Evolutionary conservation across 2,113 vertebrate genomes (phyloP).

Genomic region (Passer domesticus): DNA sequence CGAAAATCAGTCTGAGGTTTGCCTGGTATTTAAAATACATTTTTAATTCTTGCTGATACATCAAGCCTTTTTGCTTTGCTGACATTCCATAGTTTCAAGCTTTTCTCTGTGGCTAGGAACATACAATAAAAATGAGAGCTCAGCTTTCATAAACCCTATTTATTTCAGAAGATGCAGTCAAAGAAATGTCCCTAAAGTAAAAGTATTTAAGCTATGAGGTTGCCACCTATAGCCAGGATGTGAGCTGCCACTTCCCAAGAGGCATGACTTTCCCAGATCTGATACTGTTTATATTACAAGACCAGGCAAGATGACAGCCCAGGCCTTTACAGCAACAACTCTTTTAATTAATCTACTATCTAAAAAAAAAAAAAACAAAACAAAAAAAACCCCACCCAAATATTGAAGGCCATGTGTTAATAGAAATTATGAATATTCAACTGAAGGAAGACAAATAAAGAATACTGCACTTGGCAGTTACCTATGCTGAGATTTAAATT

Average conservation of each 20-base stretch:
- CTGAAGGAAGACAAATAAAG: not conserved
- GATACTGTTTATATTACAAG: not conserved
- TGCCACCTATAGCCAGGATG: not conserved
- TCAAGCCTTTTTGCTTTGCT: conserved; percentile 7
- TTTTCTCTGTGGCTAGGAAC: not conserved
- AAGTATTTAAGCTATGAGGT: not conserved
- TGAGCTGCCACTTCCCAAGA: not conserved
- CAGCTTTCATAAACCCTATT: not conserved
- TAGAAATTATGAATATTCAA: conserved; percentile 2
- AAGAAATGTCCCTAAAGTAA: not conserved
- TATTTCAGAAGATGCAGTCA: not conserved
- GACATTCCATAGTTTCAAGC: not conserved
- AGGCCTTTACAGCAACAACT: not conserved
- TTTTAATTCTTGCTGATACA: conserved; percentile 36
- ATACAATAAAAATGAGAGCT: not conserved
- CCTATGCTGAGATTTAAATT: conserved; percentile 26
- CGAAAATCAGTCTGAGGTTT: not conserved
- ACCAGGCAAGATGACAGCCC: not conserved
- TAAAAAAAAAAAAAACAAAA: not conserved
- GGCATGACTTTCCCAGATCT: not conserved
- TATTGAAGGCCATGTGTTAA: not conserved
- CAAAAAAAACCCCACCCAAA: not conserved
- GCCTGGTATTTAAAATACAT: not conserved
- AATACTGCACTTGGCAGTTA: not conserved
- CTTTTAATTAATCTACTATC: not conserved